Conservation (phyloP, 2,797 vertebrate genomes). For the Momotus momota region DNA sequence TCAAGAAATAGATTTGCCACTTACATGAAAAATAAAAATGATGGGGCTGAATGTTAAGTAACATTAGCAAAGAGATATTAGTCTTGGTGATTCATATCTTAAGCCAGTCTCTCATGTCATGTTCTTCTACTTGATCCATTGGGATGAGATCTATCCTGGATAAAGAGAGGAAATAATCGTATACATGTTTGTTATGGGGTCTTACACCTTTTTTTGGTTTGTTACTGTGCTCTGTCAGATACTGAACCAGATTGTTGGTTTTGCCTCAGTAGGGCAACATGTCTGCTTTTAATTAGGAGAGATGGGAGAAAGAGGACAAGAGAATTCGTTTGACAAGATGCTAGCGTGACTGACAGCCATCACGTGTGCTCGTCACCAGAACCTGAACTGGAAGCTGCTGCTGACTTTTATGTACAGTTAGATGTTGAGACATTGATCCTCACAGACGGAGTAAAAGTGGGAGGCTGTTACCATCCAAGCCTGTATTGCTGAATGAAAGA, state of each 20-base stretch:
- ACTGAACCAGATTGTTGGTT: neutral
- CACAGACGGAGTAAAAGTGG: neutral
- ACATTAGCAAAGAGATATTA: neutral
- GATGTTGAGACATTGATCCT: neutral
- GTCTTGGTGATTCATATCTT: neutral
- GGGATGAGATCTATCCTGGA: neutral
- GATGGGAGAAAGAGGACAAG: neutral
- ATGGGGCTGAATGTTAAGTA: neutral
- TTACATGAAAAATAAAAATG: neutral
- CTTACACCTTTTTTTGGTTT: neutral
- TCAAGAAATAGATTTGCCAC: neutral
- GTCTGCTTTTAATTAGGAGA: neutral
- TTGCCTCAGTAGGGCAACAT: neutral
- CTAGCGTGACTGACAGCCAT: neutral
- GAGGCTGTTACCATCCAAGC: neutral
- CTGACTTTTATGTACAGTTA: neutral
- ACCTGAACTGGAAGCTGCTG: neutral
- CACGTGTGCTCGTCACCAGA: fast-evolving
- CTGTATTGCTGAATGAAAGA: neutral
- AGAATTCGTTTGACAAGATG: neutral
- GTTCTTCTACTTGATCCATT: neutral
- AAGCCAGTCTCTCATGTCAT: neutral
- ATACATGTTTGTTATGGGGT: neutral
- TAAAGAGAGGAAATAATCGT: neutral
- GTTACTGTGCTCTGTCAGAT: neutral